phyloP scores from a whole-genome alignment of 2,797 vertebrate species.

The Hipposideros larvatus region DNA sequence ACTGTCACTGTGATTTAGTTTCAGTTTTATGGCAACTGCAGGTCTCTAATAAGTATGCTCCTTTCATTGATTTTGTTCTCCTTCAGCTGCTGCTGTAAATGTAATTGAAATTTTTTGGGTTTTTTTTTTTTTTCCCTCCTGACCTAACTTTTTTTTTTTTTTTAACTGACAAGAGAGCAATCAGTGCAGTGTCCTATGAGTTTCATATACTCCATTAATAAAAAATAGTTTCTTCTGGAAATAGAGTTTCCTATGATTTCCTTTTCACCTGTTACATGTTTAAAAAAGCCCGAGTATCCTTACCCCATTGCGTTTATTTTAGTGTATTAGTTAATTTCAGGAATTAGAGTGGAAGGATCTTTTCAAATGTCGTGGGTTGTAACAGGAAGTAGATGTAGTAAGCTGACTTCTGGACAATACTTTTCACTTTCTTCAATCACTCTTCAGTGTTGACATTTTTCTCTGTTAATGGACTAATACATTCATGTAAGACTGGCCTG shows the following conservation, averaged over 20 bases:
- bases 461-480: not conserved
- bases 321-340: conserved; percentile 53
- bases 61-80: conserved; percentile 91
- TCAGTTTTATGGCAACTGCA: conserved; percentile 90
- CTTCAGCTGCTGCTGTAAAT: conserved; percentile 89
- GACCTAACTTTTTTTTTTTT: conserved; percentile 82
- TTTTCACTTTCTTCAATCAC: conserved; percentile 27
- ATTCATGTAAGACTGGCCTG: conserved; percentile 2
- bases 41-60: conserved; percentile 90
- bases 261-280: conserved; percentile 46
- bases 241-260: conserved; percentile 42
- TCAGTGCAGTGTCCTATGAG: conserved; percentile 71
- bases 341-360: not conserved
- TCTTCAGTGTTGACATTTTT: not conserved
- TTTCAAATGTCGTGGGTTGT: not conserved
- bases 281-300: not conserved
- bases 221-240: conserved; percentile 76
- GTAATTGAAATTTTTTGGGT: conserved; percentile 89
- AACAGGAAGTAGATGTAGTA: not conserved
- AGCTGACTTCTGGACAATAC: not conserved
- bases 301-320: conserved; percentile 6
- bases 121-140: conserved; percentile 73
- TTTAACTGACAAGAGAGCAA: conserved; percentile 76
- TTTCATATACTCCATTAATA: conserved; percentile 82
- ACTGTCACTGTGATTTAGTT: conserved; percentile 91